phyloP scores from a whole-genome alignment of 2,113 vertebrate genomes.

The Verasper variegatus region DNA sequence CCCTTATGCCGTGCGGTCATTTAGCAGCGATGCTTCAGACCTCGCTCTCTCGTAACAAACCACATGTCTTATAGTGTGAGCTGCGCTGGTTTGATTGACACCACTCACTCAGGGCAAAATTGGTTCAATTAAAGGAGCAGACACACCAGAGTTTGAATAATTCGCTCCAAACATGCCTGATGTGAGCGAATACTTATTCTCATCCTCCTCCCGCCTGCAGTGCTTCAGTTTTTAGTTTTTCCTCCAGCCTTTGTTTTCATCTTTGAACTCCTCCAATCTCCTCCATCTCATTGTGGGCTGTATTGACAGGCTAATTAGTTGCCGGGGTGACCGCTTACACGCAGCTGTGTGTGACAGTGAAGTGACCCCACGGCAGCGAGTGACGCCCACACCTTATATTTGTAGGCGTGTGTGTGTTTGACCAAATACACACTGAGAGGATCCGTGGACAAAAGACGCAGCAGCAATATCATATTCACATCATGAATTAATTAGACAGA shows the following conservation, averaged over 20 bases:
- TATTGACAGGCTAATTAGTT: slow-evolving; percentile 78
- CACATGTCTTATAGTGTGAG: neutral
- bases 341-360: slow-evolving; percentile 59
- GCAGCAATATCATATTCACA: neutral
- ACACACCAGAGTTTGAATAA: neutral
- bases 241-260: neutral
- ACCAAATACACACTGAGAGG: neutral
- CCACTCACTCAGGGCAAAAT: neutral
- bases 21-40: neutral
- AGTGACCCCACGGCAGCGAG: slow-evolving; percentile 47
- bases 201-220: neutral
- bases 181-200: no score
- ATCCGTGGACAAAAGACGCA: neutral
- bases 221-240: neutral
- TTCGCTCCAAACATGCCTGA: neutral
- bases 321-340: slow-evolving; percentile 64
- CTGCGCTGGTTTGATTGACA: neutral
- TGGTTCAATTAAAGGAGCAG: neutral
- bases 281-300: slow-evolving; percentile 49
- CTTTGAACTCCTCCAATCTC: slow-evolving; percentile 35
- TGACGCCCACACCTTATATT: slow-evolving; percentile 14
- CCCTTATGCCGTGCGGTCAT: neutral
- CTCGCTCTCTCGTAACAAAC: neutral
- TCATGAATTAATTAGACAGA: neutral
- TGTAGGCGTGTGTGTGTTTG: neutral